phyloP scores from a whole-genome alignment of 2,888 invertebrate species.

The Aphidius colemani region DNA sequence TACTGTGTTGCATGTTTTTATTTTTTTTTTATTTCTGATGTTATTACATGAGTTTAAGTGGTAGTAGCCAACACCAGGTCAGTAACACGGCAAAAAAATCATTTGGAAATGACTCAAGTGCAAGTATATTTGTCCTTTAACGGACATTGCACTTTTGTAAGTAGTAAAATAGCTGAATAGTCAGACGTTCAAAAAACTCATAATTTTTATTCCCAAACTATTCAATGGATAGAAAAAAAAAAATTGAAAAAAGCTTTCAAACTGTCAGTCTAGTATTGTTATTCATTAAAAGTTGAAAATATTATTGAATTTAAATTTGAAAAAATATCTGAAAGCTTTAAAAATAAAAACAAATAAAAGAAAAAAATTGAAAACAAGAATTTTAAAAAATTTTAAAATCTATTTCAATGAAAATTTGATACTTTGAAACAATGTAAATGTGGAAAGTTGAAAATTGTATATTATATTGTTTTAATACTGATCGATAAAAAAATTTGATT shows the following conservation, averaged over 20 bases:
- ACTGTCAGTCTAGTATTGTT: background rate
- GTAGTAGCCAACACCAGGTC: background rate
- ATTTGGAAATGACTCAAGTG: conserved; percentile 4
- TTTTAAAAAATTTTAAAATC: no score
- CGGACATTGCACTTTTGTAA: background rate
- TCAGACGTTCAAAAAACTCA: background rate
- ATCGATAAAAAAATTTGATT: no score
- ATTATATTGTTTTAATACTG: no score
- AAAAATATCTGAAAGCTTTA: background rate
- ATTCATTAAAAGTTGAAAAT: background rate
- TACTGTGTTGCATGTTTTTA: no score
- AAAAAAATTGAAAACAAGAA: background rate
- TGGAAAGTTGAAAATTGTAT: no score
- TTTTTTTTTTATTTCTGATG: no score
- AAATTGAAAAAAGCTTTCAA: conserved; percentile 15
- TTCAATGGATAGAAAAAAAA: background rate
- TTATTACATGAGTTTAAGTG: no score
- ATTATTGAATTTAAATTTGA: conserved; percentile 1
- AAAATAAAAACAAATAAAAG: no score
- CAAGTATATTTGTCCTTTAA: background rate
- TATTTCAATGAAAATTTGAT: no score
- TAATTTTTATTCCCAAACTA: background rate
- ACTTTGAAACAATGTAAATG: no score
- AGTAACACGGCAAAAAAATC: conserved; percentile 1
- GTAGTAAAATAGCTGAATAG: conserved; percentile 4